Conservation (phyloP, 2,888 invertebrate species). For the Nudaria mundana region DNA sequence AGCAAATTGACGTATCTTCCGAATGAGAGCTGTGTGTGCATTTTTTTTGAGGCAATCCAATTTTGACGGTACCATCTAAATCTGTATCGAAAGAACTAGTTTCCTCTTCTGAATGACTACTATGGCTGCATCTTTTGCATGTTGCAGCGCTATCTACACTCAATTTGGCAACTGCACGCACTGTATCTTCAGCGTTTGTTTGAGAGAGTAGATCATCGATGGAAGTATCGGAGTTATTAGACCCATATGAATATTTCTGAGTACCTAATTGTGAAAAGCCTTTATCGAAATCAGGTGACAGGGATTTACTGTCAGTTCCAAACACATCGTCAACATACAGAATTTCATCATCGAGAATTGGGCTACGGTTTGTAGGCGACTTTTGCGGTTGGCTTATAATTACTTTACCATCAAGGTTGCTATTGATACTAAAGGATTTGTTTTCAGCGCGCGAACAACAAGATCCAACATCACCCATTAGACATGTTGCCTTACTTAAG, state of each 20-base stretch:
- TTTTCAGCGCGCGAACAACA: slow-evolving; percentile 70
- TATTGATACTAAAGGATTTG: slow-evolving; percentile 61
- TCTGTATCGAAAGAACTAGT: slow-evolving; percentile 89
- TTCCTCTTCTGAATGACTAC: slow-evolving; percentile 88
- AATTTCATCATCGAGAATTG: slow-evolving; percentile 82
- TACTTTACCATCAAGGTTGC: slow-evolving; percentile 73
- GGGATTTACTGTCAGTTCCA: slow-evolving; percentile 81
- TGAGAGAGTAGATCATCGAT: slow-evolving; percentile 82
- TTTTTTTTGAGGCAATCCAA: slow-evolving; percentile 89
- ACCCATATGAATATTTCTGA: slow-evolving; percentile 77
- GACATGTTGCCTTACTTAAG: slow-evolving; percentile 69
- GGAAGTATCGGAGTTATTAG: slow-evolving; percentile 84
- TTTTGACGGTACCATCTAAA: slow-evolving; percentile 90
- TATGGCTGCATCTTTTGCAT: slow-evolving; percentile 84
- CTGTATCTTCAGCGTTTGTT: slow-evolving; percentile 81
- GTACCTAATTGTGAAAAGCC: slow-evolving; percentile 62
- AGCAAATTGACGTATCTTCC: slow-evolving; percentile 92
- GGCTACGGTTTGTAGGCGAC: slow-evolving; percentile 82
- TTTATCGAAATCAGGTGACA: slow-evolving; percentile 81
- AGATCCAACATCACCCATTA: slow-evolving; percentile 69
- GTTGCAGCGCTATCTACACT: slow-evolving; percentile 76
- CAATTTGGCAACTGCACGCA: slow-evolving; percentile 72
- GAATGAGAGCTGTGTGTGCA: slow-evolving; percentile 92
- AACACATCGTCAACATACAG: slow-evolving; percentile 83
- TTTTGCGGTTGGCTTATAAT: slow-evolving; percentile 83